phyloP scores from a whole-genome alignment of 2,888 invertebrate species.

The Uloborus plumipes region DNA sequence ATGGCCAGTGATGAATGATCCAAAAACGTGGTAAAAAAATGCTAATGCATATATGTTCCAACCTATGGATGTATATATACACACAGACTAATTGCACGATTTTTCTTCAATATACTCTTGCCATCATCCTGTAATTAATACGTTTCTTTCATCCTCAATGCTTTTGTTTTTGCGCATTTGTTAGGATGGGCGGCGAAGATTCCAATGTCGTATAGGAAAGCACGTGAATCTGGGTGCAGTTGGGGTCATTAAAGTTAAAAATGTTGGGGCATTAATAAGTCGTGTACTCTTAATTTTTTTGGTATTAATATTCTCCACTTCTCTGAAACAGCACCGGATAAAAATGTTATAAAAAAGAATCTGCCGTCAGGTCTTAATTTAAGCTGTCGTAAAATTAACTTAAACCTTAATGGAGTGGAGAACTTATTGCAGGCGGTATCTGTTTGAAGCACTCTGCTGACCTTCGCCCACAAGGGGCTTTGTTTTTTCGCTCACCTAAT shows the following conservation, averaged over 20 bases:
- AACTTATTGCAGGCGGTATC: too few relatives aligned
- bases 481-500: too few relatives aligned
- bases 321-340: not conserved
- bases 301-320: not conserved
- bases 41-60: too few relatives aligned
- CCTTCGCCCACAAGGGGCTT: too few relatives aligned
- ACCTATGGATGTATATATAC: conserved; percentile 13
- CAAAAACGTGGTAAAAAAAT: too few relatives aligned
- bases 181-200: conserved; percentile 35
- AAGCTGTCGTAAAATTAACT: conserved; percentile 38
- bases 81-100: conserved; percentile 39
- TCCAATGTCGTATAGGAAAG: not conserved
- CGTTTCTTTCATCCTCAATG: conserved; percentile 7
- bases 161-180: conserved; percentile 36
- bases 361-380: conserved; percentile 39
- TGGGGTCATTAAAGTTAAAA: conserved; percentile 46
- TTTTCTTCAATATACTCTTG: conserved; percentile 30
- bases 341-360: not conserved
- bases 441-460: too few relatives aligned
- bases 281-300: conserved; percentile 4
- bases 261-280: conserved; percentile 39
- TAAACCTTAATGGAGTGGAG: not conserved
- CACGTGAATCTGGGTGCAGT: conserved; percentile 34
- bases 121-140: conserved; percentile 47
- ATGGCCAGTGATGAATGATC: too few relatives aligned